Percentiles rank a stretch among this genome's conserved stretches.
Evolutionary conservation across 2,113 vertebrate species (phyloP).

Genomic region (Hipposideros armiger): DNA sequence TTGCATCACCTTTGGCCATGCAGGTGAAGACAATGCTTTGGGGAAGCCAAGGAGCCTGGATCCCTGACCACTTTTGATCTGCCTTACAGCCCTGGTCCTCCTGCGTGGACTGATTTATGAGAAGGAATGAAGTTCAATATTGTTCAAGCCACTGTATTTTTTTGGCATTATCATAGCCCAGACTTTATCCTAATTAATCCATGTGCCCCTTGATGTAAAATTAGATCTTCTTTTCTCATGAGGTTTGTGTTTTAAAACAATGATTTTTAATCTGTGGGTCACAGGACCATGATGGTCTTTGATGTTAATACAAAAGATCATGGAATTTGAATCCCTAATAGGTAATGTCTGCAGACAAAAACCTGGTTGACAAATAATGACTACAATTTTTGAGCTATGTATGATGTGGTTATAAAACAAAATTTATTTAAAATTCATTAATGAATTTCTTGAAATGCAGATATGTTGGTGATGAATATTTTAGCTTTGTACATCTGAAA

Average conservation of each 20-base stretch:
- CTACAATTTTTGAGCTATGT: background rate
- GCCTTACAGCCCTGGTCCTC: background rate
- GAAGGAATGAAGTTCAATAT: background rate
- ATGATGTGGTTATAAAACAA: background rate
- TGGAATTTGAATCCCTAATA: background rate
- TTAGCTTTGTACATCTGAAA: conserved; percentile 33
- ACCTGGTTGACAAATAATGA: background rate
- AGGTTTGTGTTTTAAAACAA: conserved; percentile 9
- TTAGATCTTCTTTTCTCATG: background rate
- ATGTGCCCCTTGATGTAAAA: background rate
- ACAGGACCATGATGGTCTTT: background rate
- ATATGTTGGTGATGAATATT: background rate
- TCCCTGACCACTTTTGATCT: background rate
- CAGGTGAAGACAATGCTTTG: background rate
- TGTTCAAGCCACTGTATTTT: conserved; percentile 1
- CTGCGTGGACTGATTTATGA: background rate
- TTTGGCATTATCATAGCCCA: background rate
- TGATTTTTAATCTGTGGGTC: background rate
- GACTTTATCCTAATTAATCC: background rate
- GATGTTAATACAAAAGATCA: background rate
- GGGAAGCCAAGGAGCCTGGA: background rate
- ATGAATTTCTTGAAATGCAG: background rate
- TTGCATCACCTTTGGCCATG: background rate
- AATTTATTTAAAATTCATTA: background rate
- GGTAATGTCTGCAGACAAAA: background rate